Conservation (phyloP, 2,113 vertebrate species). For the Paradisaea rubra region DNA sequence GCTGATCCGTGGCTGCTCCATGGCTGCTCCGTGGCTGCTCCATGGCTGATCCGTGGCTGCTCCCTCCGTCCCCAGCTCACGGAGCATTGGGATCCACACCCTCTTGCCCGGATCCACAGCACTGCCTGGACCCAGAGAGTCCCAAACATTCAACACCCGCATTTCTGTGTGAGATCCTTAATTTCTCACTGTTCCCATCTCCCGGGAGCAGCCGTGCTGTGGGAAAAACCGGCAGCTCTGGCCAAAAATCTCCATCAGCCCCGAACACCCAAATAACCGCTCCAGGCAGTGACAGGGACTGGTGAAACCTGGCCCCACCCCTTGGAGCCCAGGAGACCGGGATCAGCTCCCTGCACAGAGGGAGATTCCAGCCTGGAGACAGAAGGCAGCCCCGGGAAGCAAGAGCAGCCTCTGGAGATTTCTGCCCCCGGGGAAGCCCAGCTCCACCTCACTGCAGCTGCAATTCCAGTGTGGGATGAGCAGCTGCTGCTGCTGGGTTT, state of each 20-base stretch:
- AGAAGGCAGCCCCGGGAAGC: not conserved
- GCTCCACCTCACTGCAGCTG: not conserved
- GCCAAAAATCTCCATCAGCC: not conserved
- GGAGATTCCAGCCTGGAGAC: not conserved
- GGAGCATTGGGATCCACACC: not conserved
- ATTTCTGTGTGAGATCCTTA: not conserved
- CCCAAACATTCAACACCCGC: not conserved
- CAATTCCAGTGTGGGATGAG: not conserved
- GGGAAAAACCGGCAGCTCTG: not conserved
- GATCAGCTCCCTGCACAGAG: not conserved
- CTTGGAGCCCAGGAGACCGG: not conserved
- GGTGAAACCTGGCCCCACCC: not conserved
- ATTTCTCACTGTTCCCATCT: not conserved
- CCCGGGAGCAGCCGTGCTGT: not conserved
- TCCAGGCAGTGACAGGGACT: not conserved
- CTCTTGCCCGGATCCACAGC: not conserved
- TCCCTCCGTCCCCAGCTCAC: not conserved
- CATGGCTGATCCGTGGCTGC: not conserved
- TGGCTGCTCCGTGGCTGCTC: not conserved
- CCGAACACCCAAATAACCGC: not conserved
- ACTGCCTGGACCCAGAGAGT: rapidly evolving
- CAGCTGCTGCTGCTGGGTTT: not conserved
- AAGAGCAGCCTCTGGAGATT: not conserved
- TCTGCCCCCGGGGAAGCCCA: not conserved
- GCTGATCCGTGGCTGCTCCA: not conserved